These are phyloP conservation scores for Rhombomys opimus DNA, from an alignment of 2,113 vertebrate genomes.

Conservation along the genomic window DNA sequence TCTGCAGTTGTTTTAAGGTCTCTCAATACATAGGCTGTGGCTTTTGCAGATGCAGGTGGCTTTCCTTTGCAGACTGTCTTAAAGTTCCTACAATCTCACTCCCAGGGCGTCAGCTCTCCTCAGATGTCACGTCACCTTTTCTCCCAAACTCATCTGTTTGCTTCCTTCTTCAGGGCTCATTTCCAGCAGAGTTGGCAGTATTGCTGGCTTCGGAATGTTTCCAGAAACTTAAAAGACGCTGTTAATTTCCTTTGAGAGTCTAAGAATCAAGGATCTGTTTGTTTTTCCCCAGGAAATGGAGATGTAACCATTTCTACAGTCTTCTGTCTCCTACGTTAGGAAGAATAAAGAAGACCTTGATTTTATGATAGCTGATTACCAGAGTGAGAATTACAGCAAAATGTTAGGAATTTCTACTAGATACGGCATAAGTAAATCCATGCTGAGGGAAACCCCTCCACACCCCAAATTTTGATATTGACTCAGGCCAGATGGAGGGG, in stretches of 20 bases:
- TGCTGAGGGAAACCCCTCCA: neutral
- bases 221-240: neutral
- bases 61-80: neutral
- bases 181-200: neutral
- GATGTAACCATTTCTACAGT: neutral
- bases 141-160: neutral
- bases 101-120: neutral
- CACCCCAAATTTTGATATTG: neutral
- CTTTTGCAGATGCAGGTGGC: neutral
- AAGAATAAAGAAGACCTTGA: neutral
- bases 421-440: neutral
- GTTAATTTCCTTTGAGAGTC: neutral
- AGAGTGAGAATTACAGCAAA: neutral
- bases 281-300: neutral
- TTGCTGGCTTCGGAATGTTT: neutral
- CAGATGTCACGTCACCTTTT: neutral
- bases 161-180: neutral
- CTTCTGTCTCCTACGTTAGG: neutral
- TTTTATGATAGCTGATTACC: neutral
- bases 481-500: neutral
- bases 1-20: neutral
- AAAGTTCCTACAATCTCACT: neutral
- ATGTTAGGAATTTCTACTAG: neutral
- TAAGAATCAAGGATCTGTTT: neutral
- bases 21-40: neutral